phyloP scores from a whole-genome alignment of 2,888 invertebrate genomes.

The Palloptera scutellata region DNA sequence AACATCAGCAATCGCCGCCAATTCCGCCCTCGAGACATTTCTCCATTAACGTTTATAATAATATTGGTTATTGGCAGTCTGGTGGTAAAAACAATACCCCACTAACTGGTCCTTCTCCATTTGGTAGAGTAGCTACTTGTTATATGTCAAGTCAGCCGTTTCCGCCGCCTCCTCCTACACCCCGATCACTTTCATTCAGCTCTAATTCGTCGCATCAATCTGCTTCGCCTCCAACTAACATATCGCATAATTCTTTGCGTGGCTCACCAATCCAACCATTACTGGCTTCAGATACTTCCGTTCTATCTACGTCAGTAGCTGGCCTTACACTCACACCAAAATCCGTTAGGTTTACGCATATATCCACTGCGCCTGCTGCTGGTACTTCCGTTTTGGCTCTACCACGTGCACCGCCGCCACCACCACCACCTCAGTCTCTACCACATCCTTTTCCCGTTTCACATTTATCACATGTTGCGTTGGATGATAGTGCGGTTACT shows the following conservation, averaged over 20 bases:
- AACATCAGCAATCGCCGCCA: background rate
- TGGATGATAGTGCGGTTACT: too few species aligned
- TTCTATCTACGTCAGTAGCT: too few species aligned
- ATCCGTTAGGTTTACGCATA: too few species aligned
- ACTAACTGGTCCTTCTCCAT: background rate
- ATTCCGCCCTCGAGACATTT: slow-evolving; percentile 20
- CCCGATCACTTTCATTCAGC: background rate
- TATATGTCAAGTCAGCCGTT: background rate
- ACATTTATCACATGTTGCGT: too few species aligned
- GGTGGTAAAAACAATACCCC: background rate
- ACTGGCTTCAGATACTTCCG: too few species aligned
- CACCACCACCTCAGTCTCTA: too few species aligned
- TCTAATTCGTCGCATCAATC: background rate
- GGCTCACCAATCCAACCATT: background rate
- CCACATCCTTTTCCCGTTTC: too few species aligned
- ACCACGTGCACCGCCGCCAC: too few species aligned
- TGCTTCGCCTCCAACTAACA: background rate
- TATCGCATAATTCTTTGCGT: background rate
- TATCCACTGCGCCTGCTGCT: too few species aligned
- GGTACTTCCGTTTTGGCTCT: too few species aligned
- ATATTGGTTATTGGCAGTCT: slow-evolving; percentile 29
- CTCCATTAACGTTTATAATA: slow-evolving; percentile 30
- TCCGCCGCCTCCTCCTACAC: background rate
- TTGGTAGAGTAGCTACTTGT: too few species aligned
- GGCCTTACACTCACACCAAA: too few species aligned